A percentile compares a stretch with the other conserved stretches of the same genome.
These are phyloP conservation scores for Megalonaias nervosa DNA, from an alignment of 1,140 invertebrate genomes.

Conservation along the genomic window DNA sequence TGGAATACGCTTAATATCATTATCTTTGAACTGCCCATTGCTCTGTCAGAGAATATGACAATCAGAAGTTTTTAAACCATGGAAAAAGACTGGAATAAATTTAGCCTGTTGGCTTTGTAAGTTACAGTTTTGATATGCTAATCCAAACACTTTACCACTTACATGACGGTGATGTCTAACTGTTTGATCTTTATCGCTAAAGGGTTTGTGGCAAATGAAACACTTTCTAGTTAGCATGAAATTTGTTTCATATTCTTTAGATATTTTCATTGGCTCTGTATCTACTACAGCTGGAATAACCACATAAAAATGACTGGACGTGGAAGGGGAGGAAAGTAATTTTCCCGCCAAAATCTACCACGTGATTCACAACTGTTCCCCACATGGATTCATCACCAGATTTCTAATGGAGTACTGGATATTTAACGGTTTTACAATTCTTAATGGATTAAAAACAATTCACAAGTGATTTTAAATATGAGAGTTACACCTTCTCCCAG, in stretches of 20 bases:
- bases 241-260: not conserved
- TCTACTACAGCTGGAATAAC: no score
- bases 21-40: constrained; percentile 45
- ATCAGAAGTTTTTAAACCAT: constrained; percentile 69
- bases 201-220: constrained; percentile 31
- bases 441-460: no score
- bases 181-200: not conserved
- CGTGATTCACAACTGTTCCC: no score
- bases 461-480: no score
- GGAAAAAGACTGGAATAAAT: constrained; percentile 68
- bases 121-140: constrained; percentile 1
- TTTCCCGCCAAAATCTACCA: no score
- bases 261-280: constrained; percentile 8
- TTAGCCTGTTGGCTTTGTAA: not conserved
- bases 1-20: constrained; percentile 57
- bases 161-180: constrained; percentile 15
- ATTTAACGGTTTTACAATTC: no score
- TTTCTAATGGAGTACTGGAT: no score
- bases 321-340: no score
- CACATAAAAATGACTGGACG: no score
- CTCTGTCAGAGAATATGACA: constrained; percentile 59
- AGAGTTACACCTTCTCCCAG: no score
- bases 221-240: not conserved
- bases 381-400: no score
- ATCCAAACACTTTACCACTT: constrained; percentile 2